These are phyloP conservation scores for Podarcis raffonei DNA, from an alignment of 2,113 vertebrate genomes.

Conservation along the genomic window DNA sequence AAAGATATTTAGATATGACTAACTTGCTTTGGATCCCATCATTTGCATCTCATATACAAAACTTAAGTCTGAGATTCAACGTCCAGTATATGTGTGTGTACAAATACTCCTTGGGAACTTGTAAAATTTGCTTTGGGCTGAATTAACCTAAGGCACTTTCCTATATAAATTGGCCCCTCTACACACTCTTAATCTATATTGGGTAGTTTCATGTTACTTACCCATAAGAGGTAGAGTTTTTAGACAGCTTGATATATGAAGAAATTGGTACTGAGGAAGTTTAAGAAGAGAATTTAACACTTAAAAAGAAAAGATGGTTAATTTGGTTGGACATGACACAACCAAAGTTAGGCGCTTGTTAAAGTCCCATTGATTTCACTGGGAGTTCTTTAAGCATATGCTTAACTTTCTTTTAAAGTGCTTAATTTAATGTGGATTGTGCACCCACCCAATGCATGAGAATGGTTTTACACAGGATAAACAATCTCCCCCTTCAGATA, in stretches of 20 bases:
- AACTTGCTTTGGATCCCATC: neutral
- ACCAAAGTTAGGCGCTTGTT: neutral
- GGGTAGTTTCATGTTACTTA: neutral
- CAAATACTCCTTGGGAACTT: neutral
- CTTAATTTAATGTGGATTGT: neutral
- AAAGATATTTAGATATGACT: neutral
- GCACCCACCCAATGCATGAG: neutral
- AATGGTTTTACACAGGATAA: too few species aligned
- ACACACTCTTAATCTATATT: neutral
- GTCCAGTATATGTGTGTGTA: neutral
- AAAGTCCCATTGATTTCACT: neutral
- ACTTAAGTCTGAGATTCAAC: neutral
- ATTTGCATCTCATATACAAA: neutral
- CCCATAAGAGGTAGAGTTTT: neutral
- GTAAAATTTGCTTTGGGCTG: neutral
- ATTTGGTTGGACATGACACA: neutral
- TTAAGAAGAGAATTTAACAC: neutral
- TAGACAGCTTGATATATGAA: neutral
- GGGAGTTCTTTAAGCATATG: neutral
- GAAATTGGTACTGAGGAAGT: neutral
- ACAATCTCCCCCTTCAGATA: neutral
- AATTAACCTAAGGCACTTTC: neutral
- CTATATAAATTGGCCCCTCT: neutral
- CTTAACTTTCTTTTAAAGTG: neutral
- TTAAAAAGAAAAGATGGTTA: neutral